phyloP scores from a whole-genome alignment of 2,888 invertebrate species.

The Craniophora ligustri region DNA sequence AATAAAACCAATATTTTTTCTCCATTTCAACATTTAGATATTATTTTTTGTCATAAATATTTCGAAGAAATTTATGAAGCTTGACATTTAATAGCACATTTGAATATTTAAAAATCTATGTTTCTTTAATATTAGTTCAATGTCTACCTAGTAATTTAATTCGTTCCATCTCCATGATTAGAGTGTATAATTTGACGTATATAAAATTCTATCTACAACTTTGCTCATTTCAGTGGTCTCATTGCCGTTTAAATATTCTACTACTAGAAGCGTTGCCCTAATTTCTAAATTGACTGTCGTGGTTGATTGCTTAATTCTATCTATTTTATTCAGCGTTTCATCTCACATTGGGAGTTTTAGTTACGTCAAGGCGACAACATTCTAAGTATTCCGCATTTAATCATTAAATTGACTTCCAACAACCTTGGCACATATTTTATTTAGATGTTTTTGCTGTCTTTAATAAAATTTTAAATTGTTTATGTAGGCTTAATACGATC shows the following conservation, averaged over 20 bases:
- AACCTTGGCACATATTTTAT: too few relatives aligned
- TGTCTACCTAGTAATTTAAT: neutral
- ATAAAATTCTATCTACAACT: slow-evolving; percentile 17
- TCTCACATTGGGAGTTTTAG: slow-evolving; percentile 9
- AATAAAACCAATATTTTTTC: too few relatives aligned
- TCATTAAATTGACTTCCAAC: too few relatives aligned
- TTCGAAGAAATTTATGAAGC: too few relatives aligned
- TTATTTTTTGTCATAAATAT: too few relatives aligned
- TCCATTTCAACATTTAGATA: too few relatives aligned
- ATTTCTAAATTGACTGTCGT: slow-evolving; percentile 38
- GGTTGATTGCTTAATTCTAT: slow-evolving; percentile 32
- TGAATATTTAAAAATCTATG: neutral
- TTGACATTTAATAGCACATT: neutral
- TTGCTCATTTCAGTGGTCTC: slow-evolving; percentile 16
- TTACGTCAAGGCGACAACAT: neutral
- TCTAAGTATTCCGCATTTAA: neutral
- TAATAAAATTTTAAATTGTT: too few relatives aligned
- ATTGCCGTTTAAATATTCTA: slow-evolving; percentile 41
- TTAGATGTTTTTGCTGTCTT: too few relatives aligned
- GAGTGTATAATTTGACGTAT: neutral
- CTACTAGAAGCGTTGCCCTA: slow-evolving; percentile 26
- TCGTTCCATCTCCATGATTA: neutral
- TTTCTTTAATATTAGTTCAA: neutral
- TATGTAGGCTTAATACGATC: too few relatives aligned
- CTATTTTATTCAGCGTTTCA: slow-evolving; percentile 36